These are phyloP conservation scores for Labrus mixtus DNA, from an alignment of 2,113 vertebrate species.

Conservation along the genomic window DNA sequence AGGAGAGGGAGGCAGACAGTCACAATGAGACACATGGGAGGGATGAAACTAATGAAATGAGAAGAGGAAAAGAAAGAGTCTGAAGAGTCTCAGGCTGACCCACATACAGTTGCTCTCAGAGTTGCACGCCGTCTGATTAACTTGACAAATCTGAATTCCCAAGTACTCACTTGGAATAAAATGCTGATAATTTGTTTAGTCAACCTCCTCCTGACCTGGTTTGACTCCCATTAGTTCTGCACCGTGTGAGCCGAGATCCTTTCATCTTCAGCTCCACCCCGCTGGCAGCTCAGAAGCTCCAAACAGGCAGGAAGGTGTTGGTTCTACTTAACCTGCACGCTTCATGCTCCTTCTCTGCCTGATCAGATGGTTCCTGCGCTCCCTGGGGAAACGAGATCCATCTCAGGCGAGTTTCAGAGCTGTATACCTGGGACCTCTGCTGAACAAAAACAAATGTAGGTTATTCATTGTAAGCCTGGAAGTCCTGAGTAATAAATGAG, in stretches of 20 bases:
- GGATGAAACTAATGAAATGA: slow-evolving; percentile 57
- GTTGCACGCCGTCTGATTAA: slow-evolving; percentile 44
- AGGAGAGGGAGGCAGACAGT: slow-evolving; percentile 36
- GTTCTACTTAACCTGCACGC: slow-evolving; percentile 39
- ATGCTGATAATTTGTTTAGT: slow-evolving; percentile 25
- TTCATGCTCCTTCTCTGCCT: slow-evolving; percentile 16
- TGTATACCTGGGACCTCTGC: slow-evolving; percentile 16
- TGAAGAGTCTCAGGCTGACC: slow-evolving; percentile 43
- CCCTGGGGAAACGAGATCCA: slow-evolving; percentile 8
- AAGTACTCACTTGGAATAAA: slow-evolving; percentile 5
- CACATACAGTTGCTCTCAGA: slow-evolving; percentile 42
- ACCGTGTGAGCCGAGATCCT: slow-evolving; percentile 20
- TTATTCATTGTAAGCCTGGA: slow-evolving; percentile 29
- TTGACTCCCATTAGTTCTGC: slow-evolving; percentile 42
- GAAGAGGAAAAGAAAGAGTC: slow-evolving; percentile 2
- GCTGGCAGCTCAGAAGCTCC: not conserved
- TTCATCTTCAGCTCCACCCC: slow-evolving; percentile 36
- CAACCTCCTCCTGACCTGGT: slow-evolving; percentile 33
- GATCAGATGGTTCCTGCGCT: slow-evolving; percentile 13
- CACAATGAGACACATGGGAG: slow-evolving; percentile 23
- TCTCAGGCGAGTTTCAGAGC: slow-evolving; percentile 7
- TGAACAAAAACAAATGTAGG: slow-evolving; percentile 24
- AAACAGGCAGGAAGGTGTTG: slow-evolving; percentile 35
- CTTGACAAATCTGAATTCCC: slow-evolving; percentile 20
- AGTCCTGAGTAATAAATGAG: slow-evolving; percentile 15